phyloP scores from a whole-genome alignment of 92 coral and sea anemone species.

The Paramuricea clavata region DNA sequence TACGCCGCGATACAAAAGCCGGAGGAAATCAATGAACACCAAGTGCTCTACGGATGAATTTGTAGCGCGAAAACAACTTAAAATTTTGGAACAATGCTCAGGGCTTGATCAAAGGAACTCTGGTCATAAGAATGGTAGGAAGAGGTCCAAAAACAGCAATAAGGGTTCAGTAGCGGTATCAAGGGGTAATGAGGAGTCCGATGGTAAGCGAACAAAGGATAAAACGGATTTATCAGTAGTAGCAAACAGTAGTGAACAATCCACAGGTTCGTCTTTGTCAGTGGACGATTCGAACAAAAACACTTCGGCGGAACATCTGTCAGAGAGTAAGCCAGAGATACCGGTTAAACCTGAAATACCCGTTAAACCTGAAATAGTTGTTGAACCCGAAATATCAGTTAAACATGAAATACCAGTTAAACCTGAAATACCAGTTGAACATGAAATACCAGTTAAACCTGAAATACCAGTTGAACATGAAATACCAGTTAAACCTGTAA shows the following conservation, averaged over 20 bases:
- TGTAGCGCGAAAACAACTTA: conserved; percentile 29
- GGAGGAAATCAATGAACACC: conserved; percentile 20
- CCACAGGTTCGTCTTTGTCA: neutral
- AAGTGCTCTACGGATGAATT: conserved; percentile 14
- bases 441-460: neutral
- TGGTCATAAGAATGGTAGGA: neutral
- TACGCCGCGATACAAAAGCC: conserved; percentile 61
- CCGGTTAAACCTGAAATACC: neutral
- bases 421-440: neutral
- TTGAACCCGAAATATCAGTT: neutral
- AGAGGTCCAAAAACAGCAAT: neutral
- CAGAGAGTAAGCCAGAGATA: neutral
- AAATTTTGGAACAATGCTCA: neutral
- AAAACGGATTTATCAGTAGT: neutral
- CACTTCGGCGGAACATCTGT: neutral
- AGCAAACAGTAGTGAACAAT: neutral
- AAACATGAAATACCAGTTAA: neutral
- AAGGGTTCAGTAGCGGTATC: neutral
- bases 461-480: neutral
- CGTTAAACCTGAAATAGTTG: neutral
- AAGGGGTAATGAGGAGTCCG: neutral
- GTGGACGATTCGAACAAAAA: neutral
- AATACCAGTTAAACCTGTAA: neutral
- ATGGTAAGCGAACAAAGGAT: neutral
- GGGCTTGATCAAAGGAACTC: neutral